A percentile compares a stretch with the other conserved stretches of the same genome.
phyloP scores from a whole-genome alignment of 2,113 vertebrate genomes.

The Mastomys natalensis region DNA sequence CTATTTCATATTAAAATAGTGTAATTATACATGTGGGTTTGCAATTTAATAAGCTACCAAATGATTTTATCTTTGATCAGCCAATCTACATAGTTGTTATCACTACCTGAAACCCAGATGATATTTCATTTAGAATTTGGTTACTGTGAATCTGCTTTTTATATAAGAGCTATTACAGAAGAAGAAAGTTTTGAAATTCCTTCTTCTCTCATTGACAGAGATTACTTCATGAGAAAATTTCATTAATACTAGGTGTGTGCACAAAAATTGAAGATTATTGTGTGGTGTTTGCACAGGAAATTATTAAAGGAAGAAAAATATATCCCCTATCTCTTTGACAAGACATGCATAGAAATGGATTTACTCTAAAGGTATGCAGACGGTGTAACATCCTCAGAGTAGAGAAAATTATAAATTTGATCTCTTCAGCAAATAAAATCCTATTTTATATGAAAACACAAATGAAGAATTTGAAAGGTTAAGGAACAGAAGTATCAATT shows the following conservation, averaged over 20 bases:
- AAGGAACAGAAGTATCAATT: neutral
- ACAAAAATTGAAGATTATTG: constrained; percentile 12
- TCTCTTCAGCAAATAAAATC: neutral
- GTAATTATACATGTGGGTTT: neutral
- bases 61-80: neutral
- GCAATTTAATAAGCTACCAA: neutral
- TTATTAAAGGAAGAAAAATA: constrained; percentile 30
- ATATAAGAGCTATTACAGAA: neutral
- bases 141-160: neutral
- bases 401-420: neutral
- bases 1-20: neutral
- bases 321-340: neutral
- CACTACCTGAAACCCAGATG: neutral
- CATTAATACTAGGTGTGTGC: neutral
- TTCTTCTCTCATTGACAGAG: neutral
- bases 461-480: neutral
- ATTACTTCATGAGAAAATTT: constrained; percentile 23
- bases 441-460: neutral
- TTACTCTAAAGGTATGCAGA: neutral
- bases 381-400: neutral
- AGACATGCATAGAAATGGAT: constrained; percentile 5
- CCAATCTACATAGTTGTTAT: neutral
- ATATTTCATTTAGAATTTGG: neutral
- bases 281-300: constrained; percentile 20
- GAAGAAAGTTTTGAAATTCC: neutral